Evolutionary conservation across 1,140 invertebrate species (phyloP).

Genomic region (Hylaeus volcanicus): DNA sequence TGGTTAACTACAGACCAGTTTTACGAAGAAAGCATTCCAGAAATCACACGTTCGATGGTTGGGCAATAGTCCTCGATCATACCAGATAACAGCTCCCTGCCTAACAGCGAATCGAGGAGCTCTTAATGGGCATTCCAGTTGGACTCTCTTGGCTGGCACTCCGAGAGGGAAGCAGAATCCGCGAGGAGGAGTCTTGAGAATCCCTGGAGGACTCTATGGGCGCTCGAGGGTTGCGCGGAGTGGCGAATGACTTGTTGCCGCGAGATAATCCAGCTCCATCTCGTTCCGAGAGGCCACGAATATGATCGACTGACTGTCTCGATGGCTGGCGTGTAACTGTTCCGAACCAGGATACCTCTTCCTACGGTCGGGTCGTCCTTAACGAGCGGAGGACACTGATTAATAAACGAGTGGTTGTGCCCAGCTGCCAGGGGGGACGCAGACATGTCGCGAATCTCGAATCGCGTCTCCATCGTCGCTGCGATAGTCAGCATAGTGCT

Average conservation of each 20-base stretch:
- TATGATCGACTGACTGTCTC: constrained; percentile 49
- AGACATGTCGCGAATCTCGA: constrained; percentile 64
- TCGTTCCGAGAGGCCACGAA: constrained; percentile 8
- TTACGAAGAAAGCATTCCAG: background rate
- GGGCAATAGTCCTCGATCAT: background rate
- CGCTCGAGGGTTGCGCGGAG: constrained; percentile 24
- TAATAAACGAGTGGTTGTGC: constrained; percentile 29
- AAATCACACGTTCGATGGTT: background rate
- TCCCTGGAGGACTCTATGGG: constrained; percentile 45
- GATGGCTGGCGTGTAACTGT: constrained; percentile 5
- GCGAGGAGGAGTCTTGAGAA: constrained; percentile 47
- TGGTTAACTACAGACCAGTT: too few species aligned
- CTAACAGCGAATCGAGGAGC: constrained; percentile 20
- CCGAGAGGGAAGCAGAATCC: constrained; percentile 41
- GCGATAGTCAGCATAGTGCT: constrained; percentile 56
- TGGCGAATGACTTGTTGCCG: constrained; percentile 40
- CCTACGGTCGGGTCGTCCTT: background rate
- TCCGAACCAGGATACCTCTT: background rate
- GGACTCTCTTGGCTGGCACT: constrained; percentile 38
- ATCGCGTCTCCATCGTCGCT: constrained; percentile 55
- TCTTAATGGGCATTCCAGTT: constrained; percentile 56
- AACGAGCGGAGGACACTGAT: constrained; percentile 4
- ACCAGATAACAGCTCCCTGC: constrained; percentile 13
- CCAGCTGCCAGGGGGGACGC: background rate
- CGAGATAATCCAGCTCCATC: constrained; percentile 27